Percentiles rank a stretch among this genome's conserved stretches.
phyloP scores from a whole-genome alignment of 2,888 invertebrate species.

The Suillia variegata region DNA sequence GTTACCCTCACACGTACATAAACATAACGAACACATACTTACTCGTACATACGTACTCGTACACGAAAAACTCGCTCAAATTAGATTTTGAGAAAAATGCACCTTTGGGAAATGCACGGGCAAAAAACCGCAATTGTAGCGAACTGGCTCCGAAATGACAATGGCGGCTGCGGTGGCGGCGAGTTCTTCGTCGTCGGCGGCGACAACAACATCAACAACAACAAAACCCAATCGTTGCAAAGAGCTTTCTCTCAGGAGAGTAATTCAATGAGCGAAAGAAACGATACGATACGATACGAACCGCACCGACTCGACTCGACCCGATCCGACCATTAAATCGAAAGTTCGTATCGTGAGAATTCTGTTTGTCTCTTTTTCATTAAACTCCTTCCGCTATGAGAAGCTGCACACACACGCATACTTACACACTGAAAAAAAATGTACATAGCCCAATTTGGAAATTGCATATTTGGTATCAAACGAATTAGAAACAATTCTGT shows the following conservation, averaged over 20 bases:
- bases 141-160: neutral
- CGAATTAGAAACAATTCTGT: no score
- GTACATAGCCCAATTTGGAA: no score
- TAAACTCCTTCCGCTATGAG: no score
- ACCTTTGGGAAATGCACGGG: constrained; percentile 56
- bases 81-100: constrained; percentile 58
- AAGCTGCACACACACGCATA: neutral
- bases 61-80: constrained; percentile 50
- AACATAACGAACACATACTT: no score
- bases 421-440: neutral
- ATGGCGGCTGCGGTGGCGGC: neutral
- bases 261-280: neutral
- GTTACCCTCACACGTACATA: no score
- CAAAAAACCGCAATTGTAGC: neutral
- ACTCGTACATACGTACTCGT: no score
- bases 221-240: constrained; percentile 4
- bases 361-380: no score
- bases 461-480: no score
- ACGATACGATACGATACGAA: no score
- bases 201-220: constrained; percentile 12
- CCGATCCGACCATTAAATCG: no score
- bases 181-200: neutral
- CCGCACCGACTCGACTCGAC: no score
- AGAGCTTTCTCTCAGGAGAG: constrained; percentile 5
- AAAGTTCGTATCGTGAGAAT: neutral